Percentiles rank a stretch among this genome's conserved stretches.
Conservation (phyloP, 2,888 invertebrate genomes). For the Augiades crinisus region DNA sequence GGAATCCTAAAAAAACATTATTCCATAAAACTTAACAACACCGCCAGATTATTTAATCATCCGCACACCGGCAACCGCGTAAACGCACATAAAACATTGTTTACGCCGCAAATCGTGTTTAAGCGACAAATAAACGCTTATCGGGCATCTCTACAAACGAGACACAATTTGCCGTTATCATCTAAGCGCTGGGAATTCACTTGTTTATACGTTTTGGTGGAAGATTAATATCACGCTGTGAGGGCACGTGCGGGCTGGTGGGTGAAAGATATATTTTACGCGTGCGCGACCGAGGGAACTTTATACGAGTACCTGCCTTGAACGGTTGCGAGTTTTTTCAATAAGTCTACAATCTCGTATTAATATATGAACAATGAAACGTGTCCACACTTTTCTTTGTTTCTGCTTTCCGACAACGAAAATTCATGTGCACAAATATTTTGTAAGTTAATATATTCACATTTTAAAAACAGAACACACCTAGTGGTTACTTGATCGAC, state of each 20-base stretch:
- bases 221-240: background rate
- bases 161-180: constrained; percentile 14
- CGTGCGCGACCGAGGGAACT: background rate
- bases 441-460: no score
- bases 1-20: no score
- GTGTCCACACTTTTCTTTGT: no score
- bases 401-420: no score
- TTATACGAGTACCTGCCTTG: background rate
- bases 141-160: constrained; percentile 15
- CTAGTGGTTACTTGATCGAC: no score
- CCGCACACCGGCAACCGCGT: background rate
- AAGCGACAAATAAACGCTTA: constrained; percentile 19
- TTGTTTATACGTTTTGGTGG: constrained; percentile 19
- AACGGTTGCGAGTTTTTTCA: background rate
- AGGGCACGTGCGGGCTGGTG: background rate
- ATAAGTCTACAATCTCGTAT: no score
- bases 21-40: no score
- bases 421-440: no score
- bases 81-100: constrained; percentile 2
- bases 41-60: background rate
- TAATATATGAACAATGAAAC: no score
- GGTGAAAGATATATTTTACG: background rate
- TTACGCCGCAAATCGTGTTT: constrained; percentile 9
- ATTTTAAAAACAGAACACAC: no score
- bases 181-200: constrained; percentile 16